phyloP scores from a whole-genome alignment of 2,797 vertebrate genomes.

The Atherinosoma microstoma region DNA sequence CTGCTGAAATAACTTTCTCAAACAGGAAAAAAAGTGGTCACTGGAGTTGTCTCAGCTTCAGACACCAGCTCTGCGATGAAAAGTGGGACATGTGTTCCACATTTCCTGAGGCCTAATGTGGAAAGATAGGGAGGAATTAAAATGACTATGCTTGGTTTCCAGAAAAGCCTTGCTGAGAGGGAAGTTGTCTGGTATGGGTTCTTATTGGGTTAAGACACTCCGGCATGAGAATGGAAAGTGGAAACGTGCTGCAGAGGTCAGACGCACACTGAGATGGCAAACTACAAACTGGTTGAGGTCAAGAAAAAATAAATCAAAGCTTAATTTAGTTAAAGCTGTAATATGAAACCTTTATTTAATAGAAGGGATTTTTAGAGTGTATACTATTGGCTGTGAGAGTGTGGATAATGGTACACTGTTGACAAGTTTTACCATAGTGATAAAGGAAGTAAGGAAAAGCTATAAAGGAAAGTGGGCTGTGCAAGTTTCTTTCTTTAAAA shows the following conservation, averaged over 20 bases:
- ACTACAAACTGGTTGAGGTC: slow-evolving; percentile 13
- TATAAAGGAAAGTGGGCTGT: background rate
- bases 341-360: slow-evolving; percentile 4
- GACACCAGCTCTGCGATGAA: slow-evolving; percentile 31
- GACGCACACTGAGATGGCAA: slow-evolving; percentile 7
- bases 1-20: slow-evolving; percentile 6
- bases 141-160: slow-evolving; percentile 48
- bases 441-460: background rate
- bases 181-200: slow-evolving; percentile 20
- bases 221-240: slow-evolving; percentile 19
- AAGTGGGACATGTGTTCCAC: slow-evolving; percentile 53
- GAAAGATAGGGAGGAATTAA: slow-evolving; percentile 61
- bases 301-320: background rate
- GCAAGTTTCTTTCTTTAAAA: slow-evolving; percentile 1
- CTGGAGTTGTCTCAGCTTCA: slow-evolving; percentile 20
- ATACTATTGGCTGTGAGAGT: background rate
- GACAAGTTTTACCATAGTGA: background rate
- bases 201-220: slow-evolving; percentile 13
- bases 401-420: background rate
- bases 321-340: slow-evolving; percentile 1
- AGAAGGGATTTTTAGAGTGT: background rate
- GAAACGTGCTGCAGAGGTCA: slow-evolving; percentile 28
- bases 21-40: slow-evolving; percentile 22
- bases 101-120: slow-evolving; percentile 62
- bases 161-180: slow-evolving; percentile 37